A percentile compares a stretch with the other conserved stretches of the same genome.
phyloP scores from a whole-genome alignment of 2,888 invertebrate species.

The Rotaria sp. region DNA sequence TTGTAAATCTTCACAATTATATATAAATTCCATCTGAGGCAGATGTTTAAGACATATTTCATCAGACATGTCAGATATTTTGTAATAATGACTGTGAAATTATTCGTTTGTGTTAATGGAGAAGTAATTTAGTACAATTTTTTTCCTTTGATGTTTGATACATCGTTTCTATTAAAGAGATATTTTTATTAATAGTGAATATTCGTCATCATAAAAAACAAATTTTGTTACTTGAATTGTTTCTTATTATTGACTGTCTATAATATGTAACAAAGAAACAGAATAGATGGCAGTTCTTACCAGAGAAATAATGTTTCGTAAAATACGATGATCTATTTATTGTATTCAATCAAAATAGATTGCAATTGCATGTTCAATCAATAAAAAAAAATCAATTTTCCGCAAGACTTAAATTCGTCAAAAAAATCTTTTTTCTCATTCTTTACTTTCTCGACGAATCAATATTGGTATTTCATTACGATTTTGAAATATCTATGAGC shows the following conservation, averaged over 20 bases:
- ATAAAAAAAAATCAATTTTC: too few species aligned
- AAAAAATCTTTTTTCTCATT: too few species aligned
- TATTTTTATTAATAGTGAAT: not conserved
- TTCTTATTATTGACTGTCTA: too few species aligned
- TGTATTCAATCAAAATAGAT: not conserved
- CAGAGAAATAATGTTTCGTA: not conserved
- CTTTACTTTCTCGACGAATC: not conserved
- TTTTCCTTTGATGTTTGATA: not conserved
- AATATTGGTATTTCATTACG: not conserved
- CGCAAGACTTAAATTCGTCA: too few species aligned
- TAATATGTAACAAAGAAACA: not conserved
- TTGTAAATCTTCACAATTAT: too few species aligned
- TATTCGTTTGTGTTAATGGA: not conserved
- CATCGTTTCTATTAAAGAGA: not conserved
- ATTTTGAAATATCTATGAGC: not conserved
- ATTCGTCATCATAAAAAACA: too few species aligned
- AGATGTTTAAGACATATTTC: too few species aligned
- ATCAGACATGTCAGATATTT: too few species aligned
- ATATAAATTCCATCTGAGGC: too few species aligned
- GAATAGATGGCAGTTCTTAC: not conserved
- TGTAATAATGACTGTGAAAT: too few species aligned
- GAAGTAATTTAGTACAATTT: not conserved
- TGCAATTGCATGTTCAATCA: too few species aligned
- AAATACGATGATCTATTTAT: not conserved
- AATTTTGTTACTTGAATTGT: not conserved